Evolutionary conservation across 2,113 vertebrate species (phyloP).

Genomic region (Apteryx owenii): DNA sequence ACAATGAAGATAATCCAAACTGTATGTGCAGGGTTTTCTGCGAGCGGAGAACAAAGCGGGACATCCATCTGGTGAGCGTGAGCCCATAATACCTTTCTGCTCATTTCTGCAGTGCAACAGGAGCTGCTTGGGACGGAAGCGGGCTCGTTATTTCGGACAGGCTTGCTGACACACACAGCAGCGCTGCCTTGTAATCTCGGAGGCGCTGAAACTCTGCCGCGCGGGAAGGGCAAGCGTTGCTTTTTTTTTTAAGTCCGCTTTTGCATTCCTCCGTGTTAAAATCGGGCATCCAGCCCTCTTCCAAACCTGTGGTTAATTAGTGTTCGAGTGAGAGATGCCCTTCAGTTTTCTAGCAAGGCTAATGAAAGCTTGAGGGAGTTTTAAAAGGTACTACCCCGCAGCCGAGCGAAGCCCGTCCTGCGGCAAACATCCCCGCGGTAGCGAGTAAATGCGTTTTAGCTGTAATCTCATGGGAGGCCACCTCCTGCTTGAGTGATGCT

Average conservation of each 20-base stretch:
- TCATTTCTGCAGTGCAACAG: constrained; percentile 68
- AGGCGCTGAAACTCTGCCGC: constrained; percentile 43
- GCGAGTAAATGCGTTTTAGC: not conserved
- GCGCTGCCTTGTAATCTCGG: constrained; percentile 46
- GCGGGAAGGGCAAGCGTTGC: constrained; percentile 44
- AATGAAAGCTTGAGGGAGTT: constrained; percentile 34
- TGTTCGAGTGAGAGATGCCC: constrained; percentile 46
- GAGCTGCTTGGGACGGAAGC: constrained; percentile 62
- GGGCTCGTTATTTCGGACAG: constrained; percentile 61
- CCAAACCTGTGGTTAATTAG: constrained; percentile 52
- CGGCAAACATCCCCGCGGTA: constrained; percentile 8
- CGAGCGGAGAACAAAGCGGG: constrained; percentile 66
- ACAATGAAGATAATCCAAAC: constrained; percentile 75
- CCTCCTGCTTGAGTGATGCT: not conserved
- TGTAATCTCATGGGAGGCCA: not conserved
- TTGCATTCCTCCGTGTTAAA: constrained; percentile 67
- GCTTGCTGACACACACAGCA: constrained; percentile 54
- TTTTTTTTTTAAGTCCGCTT: constrained; percentile 62
- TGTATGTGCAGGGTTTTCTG: constrained; percentile 64
- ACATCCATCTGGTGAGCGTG: constrained; percentile 69
- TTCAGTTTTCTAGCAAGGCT: constrained; percentile 37
- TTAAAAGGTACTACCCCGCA: not conserved
- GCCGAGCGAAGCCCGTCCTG: not conserved
- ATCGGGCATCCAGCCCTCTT: constrained; percentile 24
- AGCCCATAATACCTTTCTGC: constrained; percentile 70